phyloP scores from a whole-genome alignment of 2,113 vertebrate species.

The Petromus typicus region DNA sequence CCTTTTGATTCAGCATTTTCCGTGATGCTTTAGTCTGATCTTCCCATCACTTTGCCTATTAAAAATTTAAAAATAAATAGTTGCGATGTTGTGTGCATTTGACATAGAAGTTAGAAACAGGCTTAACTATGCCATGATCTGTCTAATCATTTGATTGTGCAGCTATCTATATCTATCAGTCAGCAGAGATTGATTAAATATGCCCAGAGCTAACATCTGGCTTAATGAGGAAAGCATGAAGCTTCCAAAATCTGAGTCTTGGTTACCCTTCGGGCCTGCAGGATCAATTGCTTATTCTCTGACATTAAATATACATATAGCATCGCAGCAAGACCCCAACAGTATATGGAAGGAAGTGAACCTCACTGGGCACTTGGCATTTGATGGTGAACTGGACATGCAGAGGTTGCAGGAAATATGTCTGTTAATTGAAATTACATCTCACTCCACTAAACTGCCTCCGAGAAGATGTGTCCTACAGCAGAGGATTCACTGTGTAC shows the following conservation, averaged over 20 bases:
- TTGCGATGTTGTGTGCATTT: not conserved
- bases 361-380: not conserved
- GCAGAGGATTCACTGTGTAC: not conserved
- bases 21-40: constrained; percentile 74
- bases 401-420: not conserved
- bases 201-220: not conserved
- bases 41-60: constrained; percentile 79
- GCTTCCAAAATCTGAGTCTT: not conserved
- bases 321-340: not conserved
- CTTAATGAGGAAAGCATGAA: not conserved
- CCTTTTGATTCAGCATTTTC: constrained; percentile 71
- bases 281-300: not conserved
- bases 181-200: not conserved
- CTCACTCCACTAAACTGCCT: not conserved
- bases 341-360: not conserved
- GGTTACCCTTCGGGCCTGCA: not conserved
- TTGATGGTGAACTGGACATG: not conserved
- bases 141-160: not conserved
- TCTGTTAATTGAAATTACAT: not conserved
- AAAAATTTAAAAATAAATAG: constrained; percentile 49
- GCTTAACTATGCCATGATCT: not conserved
- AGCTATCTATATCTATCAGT: not conserved
- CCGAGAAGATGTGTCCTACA: not conserved
- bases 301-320: not conserved
- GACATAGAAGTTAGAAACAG: not conserved